A percentile compares a stretch with the other conserved stretches of the same genome.
These are phyloP conservation scores for Phoebastria nigripes DNA, from an alignment of 2,797 vertebrate genomes.

Conservation along the genomic window DNA sequence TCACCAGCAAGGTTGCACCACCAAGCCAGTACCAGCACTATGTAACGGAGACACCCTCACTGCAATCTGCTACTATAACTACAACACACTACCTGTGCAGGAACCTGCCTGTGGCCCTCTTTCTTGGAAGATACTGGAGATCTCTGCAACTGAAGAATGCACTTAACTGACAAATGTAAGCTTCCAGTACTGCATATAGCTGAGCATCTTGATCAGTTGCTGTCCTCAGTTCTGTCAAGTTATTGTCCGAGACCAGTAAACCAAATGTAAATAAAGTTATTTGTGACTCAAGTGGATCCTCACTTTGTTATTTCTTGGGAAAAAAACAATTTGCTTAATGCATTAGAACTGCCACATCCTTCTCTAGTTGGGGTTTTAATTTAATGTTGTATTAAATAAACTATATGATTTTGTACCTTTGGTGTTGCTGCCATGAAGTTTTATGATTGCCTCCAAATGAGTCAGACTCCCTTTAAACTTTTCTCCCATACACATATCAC, in stretches of 20 bases:
- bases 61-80: background rate
- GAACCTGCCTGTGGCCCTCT: accelerated
- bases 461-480: background rate
- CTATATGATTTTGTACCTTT: background rate
- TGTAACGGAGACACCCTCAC: background rate
- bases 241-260: background rate
- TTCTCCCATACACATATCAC: background rate
- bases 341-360: background rate
- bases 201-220: background rate
- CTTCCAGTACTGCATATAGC: background rate
- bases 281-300: background rate
- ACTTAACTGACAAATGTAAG: background rate
- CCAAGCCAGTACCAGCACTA: background rate
- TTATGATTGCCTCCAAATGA: background rate
- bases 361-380: background rate
- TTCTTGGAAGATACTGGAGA: background rate
- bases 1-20: background rate
- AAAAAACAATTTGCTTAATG: background rate
- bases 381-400: background rate
- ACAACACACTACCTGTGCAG: background rate
- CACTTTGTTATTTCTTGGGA: background rate
- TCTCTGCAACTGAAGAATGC: background rate
- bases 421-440: background rate
- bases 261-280: background rate
- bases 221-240: background rate